Conservation (phyloP, 1,140 invertebrate genomes). For the Bombyx mandarina region DNA sequence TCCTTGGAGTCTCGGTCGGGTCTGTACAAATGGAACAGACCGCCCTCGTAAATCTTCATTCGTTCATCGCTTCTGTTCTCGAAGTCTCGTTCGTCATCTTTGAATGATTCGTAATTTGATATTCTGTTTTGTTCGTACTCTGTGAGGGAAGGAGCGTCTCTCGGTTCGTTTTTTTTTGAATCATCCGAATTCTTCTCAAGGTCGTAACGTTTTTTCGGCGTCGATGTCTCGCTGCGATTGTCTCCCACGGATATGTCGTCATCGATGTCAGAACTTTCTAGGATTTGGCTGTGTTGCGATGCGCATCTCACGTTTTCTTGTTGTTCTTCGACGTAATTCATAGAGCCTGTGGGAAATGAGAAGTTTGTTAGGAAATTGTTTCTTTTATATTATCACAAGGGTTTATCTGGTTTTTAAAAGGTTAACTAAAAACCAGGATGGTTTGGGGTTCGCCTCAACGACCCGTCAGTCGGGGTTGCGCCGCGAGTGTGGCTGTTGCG, state of each 20-base stretch:
- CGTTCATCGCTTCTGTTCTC: constrained; percentile 41
- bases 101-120: constrained; percentile 48
- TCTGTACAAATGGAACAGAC: constrained; percentile 58
- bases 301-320: constrained; percentile 27
- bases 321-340: constrained; percentile 26
- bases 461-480: too few species aligned
- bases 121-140: constrained; percentile 42
- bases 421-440: too few species aligned
- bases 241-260: constrained; percentile 64
- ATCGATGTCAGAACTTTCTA: constrained; percentile 45
- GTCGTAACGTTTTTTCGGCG: constrained; percentile 29
- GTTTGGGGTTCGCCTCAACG: too few species aligned
- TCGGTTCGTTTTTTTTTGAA: constrained; percentile 25
- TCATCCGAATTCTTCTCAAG: constrained; percentile 28
- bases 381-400: not conserved
- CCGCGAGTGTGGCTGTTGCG: too few species aligned
- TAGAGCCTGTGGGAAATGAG: constrained; percentile 23
- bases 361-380: constrained; percentile 2
- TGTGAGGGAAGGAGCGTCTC: constrained; percentile 32
- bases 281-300: constrained; percentile 29
- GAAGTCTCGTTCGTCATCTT: constrained; percentile 54
- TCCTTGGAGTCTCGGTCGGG: constrained; percentile 51
- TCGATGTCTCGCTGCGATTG: constrained; percentile 54
- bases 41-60: constrained; percentile 50
- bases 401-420: too few species aligned